Base-by-base conservation (phyloP, 2,888 invertebrate species). In the Nipponacmea schrenckii region DNA sequence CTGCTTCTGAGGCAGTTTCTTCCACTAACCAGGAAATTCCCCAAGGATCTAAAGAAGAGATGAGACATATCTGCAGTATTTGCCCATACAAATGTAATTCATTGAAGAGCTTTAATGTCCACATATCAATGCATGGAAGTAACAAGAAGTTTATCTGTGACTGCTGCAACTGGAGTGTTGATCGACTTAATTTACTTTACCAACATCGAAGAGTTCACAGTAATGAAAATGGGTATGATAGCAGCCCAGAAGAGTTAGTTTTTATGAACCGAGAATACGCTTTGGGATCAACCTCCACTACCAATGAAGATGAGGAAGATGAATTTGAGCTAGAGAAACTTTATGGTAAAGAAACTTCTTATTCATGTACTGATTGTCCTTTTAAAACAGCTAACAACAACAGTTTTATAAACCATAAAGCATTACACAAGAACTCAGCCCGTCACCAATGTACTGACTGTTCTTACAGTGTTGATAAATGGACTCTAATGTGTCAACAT, bases 101-200 rank as follows among this genome's bases (percentile, higher is more conserved):
- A 17, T 71, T 81, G n/a, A 81, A 83, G 69, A 79, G 81, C 70
- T 83, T 80, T 69, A 80, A 79, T 68, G 80, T 82, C 26, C 86
- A 86, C 71, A 77, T 79, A n/a, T 80, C 80, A 67, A 80, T 83
- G 81, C 86, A 85, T 79, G 83, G 83, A 14, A 56, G 80, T 26
- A 81, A 77, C 69, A 76, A 75, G 31, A 82, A 83, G 46, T 86
- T 84, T 73, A 81, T 79, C 31, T 87, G 87, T 75, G 85, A 86
- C 70, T 83, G 79, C 72, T 87, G 87, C 74, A 83, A 84, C 78
- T 86, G 85, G 85, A 85, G 85, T 74, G 80, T 83, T 26, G 83
- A 86, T 69, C 72, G 83, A 62, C 75, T 85, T 2, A 82, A 82
- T 67, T 74, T 84, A 15, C 70, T 87, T 67, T 82, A 81, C 73